Base-by-base conservation (phyloP, 2,888 invertebrate species). In the Macrophya alboannulata region DNA sequence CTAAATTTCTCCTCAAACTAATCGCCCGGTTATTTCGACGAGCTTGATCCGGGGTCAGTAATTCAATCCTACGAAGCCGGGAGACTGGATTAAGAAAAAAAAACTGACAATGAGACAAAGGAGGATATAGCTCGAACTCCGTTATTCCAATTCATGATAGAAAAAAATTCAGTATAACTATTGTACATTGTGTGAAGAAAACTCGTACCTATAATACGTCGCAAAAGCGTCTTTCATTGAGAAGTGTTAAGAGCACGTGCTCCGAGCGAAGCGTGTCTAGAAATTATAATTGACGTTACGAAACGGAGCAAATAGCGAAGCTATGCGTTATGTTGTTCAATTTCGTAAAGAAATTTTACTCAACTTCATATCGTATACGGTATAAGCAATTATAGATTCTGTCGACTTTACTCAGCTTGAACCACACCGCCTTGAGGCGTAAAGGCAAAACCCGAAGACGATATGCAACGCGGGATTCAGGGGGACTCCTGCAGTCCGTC, bases 201-300 rank as follows among this genome's bases (percentile, higher is more conserved):
- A 74, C 10, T 17, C n/a, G 62, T 21, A 62, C 62, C 31, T 37
- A 71, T 71, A 37, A 4, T 9, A 59, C 81, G 43, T 43, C 59
- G 59, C 62, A 62, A 15, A 81, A 81, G 62, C 59, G 59, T 21
- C 59, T 62, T n/a, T 79, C 55, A 79, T 79, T 59, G 37, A 59
- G 21, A 40, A 62, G 40, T 62, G 81, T 62, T 62, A 5, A 25
- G 21, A 81, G 68, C 83, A 83, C 83, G 83, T 83, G 83, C 71
- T 83, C 59, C 37, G 68, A 45, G 25, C 68, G 68, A 68, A 83
- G 83, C 68, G 83, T 68, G 83, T 68, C 48, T 71, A 71, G 51
- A 83, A 83, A 83, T 83, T 83, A 68, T 83, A 83, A 83, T 83
- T 83, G 40, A 48, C 37, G 83, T 83, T 83, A 71, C 68, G 48